Evolutionary conservation across 2,888 invertebrate species (phyloP).

Genomic region (Sarcophaga caerulescens): DNA sequence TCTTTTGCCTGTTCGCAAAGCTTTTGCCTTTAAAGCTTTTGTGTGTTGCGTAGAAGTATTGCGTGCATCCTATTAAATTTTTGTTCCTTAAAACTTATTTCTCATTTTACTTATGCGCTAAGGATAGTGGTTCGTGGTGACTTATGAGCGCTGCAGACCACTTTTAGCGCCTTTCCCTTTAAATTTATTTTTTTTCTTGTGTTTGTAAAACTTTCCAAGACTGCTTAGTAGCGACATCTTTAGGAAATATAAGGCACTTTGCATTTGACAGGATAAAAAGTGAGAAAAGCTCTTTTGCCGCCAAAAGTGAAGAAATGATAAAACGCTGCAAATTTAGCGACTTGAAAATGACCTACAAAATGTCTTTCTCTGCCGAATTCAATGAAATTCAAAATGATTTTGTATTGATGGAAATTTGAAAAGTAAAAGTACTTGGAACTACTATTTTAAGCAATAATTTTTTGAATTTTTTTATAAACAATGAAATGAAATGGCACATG

Average conservation of each 20-base stretch:
- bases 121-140: background rate
- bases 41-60: background rate
- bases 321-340: background rate
- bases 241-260: conserved; percentile 25
- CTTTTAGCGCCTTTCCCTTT: background rate
- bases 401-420: no score
- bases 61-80: no score
- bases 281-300: conserved; percentile 20
- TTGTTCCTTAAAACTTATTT: no score
- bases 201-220: conserved; percentile 34
- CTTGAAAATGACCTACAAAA: background rate
- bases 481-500: no score
- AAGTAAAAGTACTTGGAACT: no score
- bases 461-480: no score
- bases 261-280: conserved; percentile 1
- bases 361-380: no score
- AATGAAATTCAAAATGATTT: background rate
- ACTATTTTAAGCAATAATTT: no score
- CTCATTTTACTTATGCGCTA: background rate
- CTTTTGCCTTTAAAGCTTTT: background rate
- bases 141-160: no score
- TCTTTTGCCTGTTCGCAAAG: background rate
- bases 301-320: background rate
- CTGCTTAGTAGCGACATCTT: conserved; percentile 57
- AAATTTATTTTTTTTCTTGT: background rate